Conservation (phyloP, 2,888 invertebrate genomes). For the Cryptus armator region DNA sequence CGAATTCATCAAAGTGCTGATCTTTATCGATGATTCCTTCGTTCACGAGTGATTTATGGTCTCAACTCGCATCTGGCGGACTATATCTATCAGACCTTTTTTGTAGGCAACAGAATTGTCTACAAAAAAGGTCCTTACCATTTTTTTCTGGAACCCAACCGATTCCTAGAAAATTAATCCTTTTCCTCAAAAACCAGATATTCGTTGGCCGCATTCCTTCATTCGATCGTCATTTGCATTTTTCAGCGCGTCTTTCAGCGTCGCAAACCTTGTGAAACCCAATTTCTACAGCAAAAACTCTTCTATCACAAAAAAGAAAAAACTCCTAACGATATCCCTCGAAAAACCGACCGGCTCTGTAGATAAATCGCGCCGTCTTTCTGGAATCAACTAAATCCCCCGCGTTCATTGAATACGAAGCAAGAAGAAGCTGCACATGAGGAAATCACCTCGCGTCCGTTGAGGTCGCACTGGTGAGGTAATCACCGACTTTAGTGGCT, state of each 20-base stretch:
- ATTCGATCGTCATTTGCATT: not conserved
- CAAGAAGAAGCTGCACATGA: constrained; percentile 65
- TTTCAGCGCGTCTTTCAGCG: not conserved
- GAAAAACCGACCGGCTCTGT: not conserved
- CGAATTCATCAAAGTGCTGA: too few species aligned
- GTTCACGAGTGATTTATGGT: too few species aligned
- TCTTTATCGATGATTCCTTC: too few species aligned
- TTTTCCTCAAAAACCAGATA: not conserved
- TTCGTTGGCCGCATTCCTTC: not conserved
- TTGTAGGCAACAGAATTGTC: not conserved
- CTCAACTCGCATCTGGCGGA: too few species aligned
- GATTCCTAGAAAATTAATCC: not conserved
- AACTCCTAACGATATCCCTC: not conserved
- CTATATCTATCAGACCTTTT: not conserved
- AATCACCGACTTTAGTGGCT: constrained; percentile 70
- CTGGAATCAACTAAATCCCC: not conserved
- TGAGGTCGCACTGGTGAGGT: constrained; percentile 72
- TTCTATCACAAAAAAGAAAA: not conserved
- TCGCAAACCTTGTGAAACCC: not conserved
- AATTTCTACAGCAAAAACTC: not conserved
- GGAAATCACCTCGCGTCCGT: constrained; percentile 74
- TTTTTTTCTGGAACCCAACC: not conserved
- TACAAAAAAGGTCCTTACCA: not conserved
- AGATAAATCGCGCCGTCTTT: not conserved
- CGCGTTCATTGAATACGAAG: constrained; percentile 8